Percentiles rank a stretch among this genome's conserved stretches.
phyloP scores from a whole-genome alignment of 2,797 vertebrate genomes.

The Tarsius wallacei region DNA sequence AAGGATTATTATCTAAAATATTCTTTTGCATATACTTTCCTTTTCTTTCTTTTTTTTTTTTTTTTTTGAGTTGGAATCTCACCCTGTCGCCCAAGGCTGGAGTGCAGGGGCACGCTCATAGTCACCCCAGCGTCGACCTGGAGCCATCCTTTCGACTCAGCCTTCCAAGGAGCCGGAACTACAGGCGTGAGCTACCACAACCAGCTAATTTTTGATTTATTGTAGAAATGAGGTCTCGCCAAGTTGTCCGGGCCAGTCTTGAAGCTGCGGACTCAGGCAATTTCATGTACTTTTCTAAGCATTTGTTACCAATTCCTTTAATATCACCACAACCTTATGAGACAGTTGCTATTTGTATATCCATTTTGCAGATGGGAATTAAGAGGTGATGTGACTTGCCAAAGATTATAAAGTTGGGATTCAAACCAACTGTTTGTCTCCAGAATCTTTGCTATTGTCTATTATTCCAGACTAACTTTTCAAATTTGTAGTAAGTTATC shows the following conservation, averaged over 20 bases:
- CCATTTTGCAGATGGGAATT: background rate
- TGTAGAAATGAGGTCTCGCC: no score
- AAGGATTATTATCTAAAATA: background rate
- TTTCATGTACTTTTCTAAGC: background rate
- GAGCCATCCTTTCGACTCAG: no score
- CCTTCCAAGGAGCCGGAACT: no score
- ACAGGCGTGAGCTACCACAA: no score
- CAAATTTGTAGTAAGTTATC: background rate
- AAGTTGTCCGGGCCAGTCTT: no score
- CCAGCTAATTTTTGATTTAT: no score
- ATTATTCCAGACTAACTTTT: background rate
- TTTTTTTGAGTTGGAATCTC: no score
- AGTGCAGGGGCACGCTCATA: no score
- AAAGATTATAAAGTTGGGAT: background rate
- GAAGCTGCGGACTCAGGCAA: no score
- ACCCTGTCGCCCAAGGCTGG: no score
- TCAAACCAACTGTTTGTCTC: background rate
- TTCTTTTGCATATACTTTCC: background rate
- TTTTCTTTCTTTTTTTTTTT: no score
- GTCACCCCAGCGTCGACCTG: no score
- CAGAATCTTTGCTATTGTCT: background rate
- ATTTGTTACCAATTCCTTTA: background rate
- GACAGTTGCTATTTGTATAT: background rate
- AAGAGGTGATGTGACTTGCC: background rate
- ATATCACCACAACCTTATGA: background rate